Evolutionary conservation across 2,113 vertebrate species (phyloP).

Genomic region (Progne subis): DNA sequence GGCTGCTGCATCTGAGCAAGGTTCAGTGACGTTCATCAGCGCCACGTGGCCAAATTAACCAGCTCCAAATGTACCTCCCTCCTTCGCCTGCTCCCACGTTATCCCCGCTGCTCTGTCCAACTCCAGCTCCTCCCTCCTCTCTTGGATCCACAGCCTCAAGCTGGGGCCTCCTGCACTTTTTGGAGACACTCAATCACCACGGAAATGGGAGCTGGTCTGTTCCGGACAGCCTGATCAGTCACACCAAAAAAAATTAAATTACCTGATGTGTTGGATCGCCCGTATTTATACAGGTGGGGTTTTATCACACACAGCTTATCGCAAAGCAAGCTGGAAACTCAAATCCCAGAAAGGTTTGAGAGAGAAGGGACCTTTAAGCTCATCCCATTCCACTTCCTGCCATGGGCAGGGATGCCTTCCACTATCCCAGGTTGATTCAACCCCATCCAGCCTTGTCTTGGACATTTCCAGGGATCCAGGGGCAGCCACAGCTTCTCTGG

Average conservation of each 20-base stretch:
- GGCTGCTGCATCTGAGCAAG: neutral
- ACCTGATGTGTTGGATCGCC: neutral
- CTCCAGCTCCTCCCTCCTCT: neutral
- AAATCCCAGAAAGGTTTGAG: neutral
- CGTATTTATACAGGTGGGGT: neutral
- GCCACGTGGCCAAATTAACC: neutral
- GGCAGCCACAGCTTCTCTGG: neutral
- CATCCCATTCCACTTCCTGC: fast-evolving
- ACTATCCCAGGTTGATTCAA: fast-evolving
- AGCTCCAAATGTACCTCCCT: neutral
- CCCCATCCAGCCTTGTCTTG: fast-evolving
- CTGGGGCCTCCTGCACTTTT: neutral
- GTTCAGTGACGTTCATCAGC: neutral
- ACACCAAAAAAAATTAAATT: neutral
- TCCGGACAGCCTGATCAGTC: neutral
- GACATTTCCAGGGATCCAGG: neutral
- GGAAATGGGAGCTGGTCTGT: neutral
- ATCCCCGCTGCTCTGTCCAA: neutral
- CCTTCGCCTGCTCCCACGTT: fast-evolving
- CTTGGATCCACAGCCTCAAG: neutral
- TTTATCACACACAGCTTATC: neutral
- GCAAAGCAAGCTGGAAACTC: neutral
- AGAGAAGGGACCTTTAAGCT: fast-evolving
- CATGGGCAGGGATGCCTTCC: neutral
- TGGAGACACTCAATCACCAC: neutral